A percentile compares a stretch with the other conserved stretches of the same genome.
Evolutionary conservation across 2,888 invertebrate genomes (phyloP).

Genomic region (Troilus luridus): DNA sequence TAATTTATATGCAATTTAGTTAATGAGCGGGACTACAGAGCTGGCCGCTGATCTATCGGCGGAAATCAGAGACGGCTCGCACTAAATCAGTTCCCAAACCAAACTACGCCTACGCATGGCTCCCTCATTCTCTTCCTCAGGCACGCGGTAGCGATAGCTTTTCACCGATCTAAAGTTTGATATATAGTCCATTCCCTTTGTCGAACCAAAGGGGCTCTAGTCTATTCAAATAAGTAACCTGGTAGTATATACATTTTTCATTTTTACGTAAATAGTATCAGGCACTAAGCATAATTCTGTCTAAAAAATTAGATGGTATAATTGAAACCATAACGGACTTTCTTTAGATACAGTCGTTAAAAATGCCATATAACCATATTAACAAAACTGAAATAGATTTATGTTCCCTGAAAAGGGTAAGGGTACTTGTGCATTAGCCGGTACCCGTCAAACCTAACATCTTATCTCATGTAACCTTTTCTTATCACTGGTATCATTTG

Average conservation of each 20-base stretch:
- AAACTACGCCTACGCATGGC: constrained; percentile 11
- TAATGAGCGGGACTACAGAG: not conserved
- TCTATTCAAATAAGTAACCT: not conserved
- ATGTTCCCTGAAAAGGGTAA: too few species aligned
- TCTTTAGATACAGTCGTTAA: not conserved
- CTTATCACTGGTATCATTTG: too few species aligned
- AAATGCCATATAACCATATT: too few species aligned
- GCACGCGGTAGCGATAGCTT: constrained; percentile 6
- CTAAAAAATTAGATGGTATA: not conserved
- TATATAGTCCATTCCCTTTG: not conserved
- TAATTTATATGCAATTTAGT: constrained; percentile 33
- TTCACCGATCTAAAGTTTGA: constrained; percentile 16
- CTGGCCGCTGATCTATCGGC: constrained; percentile 18
- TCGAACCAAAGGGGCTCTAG: not conserved
- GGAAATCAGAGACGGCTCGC: constrained; percentile 9
- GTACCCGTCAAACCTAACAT: too few species aligned
- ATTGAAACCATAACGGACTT: not conserved
- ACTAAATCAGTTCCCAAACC: constrained; percentile 27
- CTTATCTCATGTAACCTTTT: too few species aligned
- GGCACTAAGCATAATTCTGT: not conserved
- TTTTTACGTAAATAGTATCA: not conserved
- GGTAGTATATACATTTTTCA: not conserved
- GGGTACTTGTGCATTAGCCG: too few species aligned
- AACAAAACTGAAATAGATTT: too few species aligned
- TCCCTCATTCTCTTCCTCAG: not conserved